Evolutionary conservation across 2,888 invertebrate genomes (phyloP).

Genomic region (Epinotia bilunana): DNA sequence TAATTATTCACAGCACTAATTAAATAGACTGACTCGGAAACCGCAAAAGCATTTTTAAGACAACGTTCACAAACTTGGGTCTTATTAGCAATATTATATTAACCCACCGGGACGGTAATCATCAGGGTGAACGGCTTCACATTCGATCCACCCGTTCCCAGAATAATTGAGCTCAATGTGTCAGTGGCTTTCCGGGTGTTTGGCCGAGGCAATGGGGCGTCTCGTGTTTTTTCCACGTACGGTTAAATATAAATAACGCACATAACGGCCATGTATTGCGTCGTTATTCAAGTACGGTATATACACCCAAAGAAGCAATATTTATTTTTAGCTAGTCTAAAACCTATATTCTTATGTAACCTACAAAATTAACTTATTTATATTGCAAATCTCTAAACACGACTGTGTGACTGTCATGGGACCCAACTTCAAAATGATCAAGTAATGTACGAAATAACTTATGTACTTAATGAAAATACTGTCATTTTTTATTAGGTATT

Average conservation of each 20-base stretch:
- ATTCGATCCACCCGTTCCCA: conserved; percentile 31
- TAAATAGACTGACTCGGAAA: not conserved
- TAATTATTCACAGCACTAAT: not conserved
- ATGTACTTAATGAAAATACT: too few species aligned
- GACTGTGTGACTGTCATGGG: too few species aligned
- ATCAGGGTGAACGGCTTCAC: conserved; percentile 21
- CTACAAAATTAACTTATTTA: too few species aligned
- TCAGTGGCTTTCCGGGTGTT: conserved; percentile 28
- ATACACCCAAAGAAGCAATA: not conserved
- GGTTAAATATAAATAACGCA: conserved; percentile 12
- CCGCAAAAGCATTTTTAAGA: not conserved
- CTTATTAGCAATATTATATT: conserved; percentile 22
- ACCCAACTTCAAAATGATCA: too few species aligned
- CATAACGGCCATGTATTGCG: not conserved
- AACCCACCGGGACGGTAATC: conserved; percentile 23
- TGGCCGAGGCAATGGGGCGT: conserved; percentile 16
- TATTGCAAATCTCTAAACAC: too few species aligned
- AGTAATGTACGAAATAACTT: too few species aligned
- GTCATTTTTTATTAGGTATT: too few species aligned
- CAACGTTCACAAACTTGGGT: not conserved
- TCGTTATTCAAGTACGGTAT: not conserved
- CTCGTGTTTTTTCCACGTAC: not conserved
- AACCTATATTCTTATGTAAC: too few species aligned
- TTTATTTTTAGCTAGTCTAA: not conserved
- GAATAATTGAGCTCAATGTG: conserved; percentile 38